A percentile compares a stretch with the other conserved stretches of the same genome.
phyloP scores from a whole-genome alignment of 2,797 vertebrate genomes.

The Lutjanus argentimaculatus region DNA sequence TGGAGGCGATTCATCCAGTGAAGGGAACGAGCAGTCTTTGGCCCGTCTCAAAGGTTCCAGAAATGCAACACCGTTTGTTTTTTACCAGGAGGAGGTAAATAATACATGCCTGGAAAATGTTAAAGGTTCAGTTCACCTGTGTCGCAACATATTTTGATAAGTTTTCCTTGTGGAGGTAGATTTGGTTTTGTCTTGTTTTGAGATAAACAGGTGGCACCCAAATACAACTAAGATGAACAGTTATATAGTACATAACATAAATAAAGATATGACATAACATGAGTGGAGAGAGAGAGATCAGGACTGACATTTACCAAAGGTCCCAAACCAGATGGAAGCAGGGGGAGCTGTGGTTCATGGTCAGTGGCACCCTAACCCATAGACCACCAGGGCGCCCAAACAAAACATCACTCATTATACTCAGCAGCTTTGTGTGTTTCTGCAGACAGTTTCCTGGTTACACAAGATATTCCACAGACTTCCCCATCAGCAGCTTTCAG shows the following conservation, averaged over 20 bases:
- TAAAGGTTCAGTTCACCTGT: neutral
- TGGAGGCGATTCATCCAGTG: constrained; percentile 81
- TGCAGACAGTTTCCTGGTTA: neutral
- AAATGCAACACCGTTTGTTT: constrained; percentile 92
- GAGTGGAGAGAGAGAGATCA: neutral
- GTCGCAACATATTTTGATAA: neutral
- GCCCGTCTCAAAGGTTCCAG: constrained; percentile 87
- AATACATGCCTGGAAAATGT: neutral
- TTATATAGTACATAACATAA: neutral
- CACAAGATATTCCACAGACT: neutral
- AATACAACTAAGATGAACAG: neutral
- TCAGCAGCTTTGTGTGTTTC: constrained; percentile 13
- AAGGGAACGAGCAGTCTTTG: constrained; percentile 90
- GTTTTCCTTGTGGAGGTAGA: neutral
- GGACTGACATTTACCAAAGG: neutral
- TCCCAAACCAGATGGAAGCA: neutral
- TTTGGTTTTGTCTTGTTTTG: neutral
- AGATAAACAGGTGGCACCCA: neutral
- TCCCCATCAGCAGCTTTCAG: neutral
- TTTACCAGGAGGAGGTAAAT: constrained; percentile 94
- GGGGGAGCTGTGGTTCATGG: neutral
- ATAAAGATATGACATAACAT: neutral
- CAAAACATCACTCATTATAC: constrained; percentile 1
- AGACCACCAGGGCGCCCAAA: neutral
- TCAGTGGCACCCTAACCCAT: neutral